Evolutionary conservation across 2,113 vertebrate species (phyloP).

Genomic region (Myanophis thanlyinensis): DNA sequence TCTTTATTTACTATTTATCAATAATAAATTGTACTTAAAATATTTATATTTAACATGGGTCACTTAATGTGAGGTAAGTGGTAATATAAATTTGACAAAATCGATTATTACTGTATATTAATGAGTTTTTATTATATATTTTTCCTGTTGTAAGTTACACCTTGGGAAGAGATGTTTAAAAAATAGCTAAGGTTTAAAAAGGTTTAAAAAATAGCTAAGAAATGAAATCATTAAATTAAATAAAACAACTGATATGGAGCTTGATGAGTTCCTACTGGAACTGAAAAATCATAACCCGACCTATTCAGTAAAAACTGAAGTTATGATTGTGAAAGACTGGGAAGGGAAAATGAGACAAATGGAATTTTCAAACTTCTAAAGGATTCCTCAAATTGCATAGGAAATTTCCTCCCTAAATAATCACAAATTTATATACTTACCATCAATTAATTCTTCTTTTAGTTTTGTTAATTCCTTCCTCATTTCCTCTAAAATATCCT

Average conservation of each 20-base stretch:
- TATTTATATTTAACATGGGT: neutral
- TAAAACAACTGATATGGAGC: neutral
- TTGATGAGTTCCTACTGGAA: neutral
- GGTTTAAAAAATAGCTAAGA: neutral
- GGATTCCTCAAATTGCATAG: neutral
- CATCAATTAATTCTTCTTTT: conserved; percentile 99
- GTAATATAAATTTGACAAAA: neutral
- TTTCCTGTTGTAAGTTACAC: neutral
- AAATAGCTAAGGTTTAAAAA: neutral
- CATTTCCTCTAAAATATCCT: conserved; percentile 99
- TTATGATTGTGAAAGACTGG: neutral
- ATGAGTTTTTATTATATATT: neutral
- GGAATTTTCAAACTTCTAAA: neutral
- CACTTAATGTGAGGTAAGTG: neutral
- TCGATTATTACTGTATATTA: neutral
- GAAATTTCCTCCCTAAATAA: neutral
- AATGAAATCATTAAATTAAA: neutral
- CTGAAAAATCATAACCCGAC: neutral
- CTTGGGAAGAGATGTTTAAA: neutral
- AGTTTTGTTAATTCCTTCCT: conserved; percentile 96
- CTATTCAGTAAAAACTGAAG: neutral
- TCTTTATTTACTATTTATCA: neutral
- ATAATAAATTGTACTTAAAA: neutral
- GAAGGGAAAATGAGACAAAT: neutral
- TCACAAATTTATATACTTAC: conserved; percentile 67